These are phyloP conservation scores for Andrena cerasifolii DNA, from an alignment of 1,140 invertebrate genomes.

Conservation along the genomic window DNA sequence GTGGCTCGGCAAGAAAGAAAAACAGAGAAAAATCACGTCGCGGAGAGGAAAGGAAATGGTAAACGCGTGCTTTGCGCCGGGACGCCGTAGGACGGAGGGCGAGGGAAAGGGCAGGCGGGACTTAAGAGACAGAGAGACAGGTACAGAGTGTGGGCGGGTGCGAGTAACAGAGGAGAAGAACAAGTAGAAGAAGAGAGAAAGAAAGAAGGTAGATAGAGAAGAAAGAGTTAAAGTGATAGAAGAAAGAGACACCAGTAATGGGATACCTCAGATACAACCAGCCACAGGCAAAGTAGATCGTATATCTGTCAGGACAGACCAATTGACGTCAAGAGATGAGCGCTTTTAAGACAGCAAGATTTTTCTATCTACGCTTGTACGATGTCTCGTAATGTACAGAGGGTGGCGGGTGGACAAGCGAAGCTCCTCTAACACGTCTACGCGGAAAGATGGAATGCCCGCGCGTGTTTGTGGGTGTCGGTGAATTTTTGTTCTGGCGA, in stretches of 20 bases:
- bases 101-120: no score
- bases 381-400: conserved; percentile 9
- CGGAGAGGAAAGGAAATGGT: background rate
- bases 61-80: conserved; percentile 11
- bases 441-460: background rate
- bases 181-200: background rate
- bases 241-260: conserved; percentile 57
- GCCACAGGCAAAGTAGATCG: conserved; percentile 90
- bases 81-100: no score
- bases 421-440: conserved; percentile 18
- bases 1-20: conserved; percentile 8
- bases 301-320: conserved; percentile 65
- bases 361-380: conserved; percentile 38
- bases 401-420: conserved; percentile 6
- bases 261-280: conserved; percentile 90
- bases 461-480: background rate
- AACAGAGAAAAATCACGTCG: conserved; percentile 1
- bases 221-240: conserved; percentile 66
- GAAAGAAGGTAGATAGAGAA: background rate
- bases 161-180: background rate
- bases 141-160: background rate
- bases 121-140: no score
- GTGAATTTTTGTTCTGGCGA: conserved; percentile 11
- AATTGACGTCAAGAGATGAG: conserved; percentile 60
- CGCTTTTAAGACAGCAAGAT: conserved; percentile 32